These are phyloP conservation scores for Iselma pallidipennis DNA, from an alignment of 2,888 invertebrate genomes.

Conservation along the genomic window DNA sequence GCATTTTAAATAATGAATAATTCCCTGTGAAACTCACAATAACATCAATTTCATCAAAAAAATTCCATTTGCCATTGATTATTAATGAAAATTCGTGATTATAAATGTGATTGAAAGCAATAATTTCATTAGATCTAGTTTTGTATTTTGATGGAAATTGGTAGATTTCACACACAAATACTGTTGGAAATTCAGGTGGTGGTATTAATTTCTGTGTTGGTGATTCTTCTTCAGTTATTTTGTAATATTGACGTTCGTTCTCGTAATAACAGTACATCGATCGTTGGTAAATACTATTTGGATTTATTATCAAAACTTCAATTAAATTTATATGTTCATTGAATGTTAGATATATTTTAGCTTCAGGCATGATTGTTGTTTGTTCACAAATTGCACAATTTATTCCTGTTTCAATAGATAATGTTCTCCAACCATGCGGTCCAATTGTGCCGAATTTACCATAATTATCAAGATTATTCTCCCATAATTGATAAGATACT, in stretches of 20 bases:
- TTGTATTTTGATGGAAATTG: not conserved
- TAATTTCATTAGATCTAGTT: not conserved
- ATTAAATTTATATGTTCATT: not conserved
- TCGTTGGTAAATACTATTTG: not conserved
- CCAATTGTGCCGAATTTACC: not conserved
- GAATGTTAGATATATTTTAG: not conserved
- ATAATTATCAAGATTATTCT: not conserved
- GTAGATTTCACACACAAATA: not conserved
- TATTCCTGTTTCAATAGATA: not conserved
- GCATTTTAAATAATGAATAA: too few species aligned
- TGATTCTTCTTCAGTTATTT: too few species aligned
- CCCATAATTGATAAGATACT: not conserved
- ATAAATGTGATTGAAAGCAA: not conserved
- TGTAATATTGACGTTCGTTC: too few species aligned
- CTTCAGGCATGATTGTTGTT: not conserved
- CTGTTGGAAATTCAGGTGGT: not conserved
- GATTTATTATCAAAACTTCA: not conserved
- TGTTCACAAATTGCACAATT: not conserved
- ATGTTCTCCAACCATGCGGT: not conserved
- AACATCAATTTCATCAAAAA: too few species aligned
- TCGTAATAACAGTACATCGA: not conserved
- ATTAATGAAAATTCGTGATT: not conserved
- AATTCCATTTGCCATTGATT: too few species aligned
- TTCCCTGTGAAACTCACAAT: too few species aligned
- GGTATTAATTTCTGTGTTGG: too few species aligned